Base-by-base conservation (phyloP, 2,888 invertebrate species). In the Helleia helle region DNA sequence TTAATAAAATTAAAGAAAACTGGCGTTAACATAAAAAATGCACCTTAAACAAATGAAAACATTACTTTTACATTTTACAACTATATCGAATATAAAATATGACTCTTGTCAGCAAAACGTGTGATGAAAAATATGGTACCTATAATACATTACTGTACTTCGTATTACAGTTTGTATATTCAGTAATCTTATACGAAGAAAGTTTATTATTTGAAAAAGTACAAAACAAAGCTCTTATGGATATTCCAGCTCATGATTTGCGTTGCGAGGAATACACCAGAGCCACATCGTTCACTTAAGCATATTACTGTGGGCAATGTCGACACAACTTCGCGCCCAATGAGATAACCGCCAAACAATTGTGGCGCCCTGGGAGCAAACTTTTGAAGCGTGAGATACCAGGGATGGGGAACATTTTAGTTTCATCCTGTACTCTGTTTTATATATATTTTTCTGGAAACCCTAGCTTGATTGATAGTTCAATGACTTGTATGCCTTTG, bases 201-300 rank as follows among this genome's bases (percentile, higher is more conserved):
- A n/a, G 7, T 28, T 28, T 14, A n/a, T 14, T 1, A 3, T 29
- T 29, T n/a, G n/a, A 9, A 18, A 39, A 43, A 36, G 31, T 37
- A 31, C 39, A 40, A 29, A 8, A 29, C 24, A 24, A 24, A 24
- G 25, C 25, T 8, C 9, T 9, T 26, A 29, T 29, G 30, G n/a
- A 24, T 39, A 22, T 31, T 36, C 25, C 18, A 43, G 24, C 11
- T 40, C 26, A 41, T 34, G 26, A 36, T 29, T 29, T 31, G 6
- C 12, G 2, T 38, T 45, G 38, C 44, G 65, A 62, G 63, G 67
- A 74, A 79, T 73, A 61, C 83, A 51, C 83, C 51, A 52, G 81
- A 79, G 81, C 58, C 66, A 73, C 81, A 83, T 83, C 83, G 68
- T 68, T 83, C 83, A 83, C 75, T 83, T 81, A 81, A 70, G 69